These are phyloP conservation scores for Mesorhabditis sp. DNA, from an alignment of 2,888 invertebrate species.

Conservation along the genomic window DNA sequence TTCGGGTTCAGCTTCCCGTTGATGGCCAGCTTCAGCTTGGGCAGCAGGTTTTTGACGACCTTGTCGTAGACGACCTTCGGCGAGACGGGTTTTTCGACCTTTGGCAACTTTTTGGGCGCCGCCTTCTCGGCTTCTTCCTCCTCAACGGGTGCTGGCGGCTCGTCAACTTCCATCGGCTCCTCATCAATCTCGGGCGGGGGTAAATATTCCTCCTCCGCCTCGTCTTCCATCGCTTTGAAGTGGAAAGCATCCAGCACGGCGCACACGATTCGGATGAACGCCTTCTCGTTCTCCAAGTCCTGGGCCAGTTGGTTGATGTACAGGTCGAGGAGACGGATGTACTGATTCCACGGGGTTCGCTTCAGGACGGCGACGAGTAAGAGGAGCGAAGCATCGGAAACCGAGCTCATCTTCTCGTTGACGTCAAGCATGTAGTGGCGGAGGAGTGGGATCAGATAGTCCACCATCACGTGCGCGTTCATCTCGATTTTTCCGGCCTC, in stretches of 20 bases:
- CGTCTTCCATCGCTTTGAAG: slow-evolving; percentile 67
- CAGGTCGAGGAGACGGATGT: slow-evolving; percentile 75
- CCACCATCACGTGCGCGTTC: not conserved
- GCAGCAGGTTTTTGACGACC: slow-evolving; percentile 73
- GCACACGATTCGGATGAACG: slow-evolving; percentile 58
- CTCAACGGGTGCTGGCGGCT: slow-evolving; percentile 8
- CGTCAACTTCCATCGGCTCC: slow-evolving; percentile 12
- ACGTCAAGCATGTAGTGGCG: not conserved
- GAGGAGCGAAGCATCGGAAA: slow-evolving; percentile 71
- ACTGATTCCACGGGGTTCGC: slow-evolving; percentile 35
- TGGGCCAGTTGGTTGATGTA: slow-evolving; percentile 76
- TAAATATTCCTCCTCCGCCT: slow-evolving; percentile 8
- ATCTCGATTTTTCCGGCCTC: not conserved
- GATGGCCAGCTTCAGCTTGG: slow-evolving; percentile 75
- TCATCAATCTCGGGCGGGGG: slow-evolving; percentile 2
- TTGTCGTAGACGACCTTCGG: slow-evolving; percentile 69
- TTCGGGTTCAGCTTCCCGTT: slow-evolving; percentile 40
- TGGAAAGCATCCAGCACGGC: slow-evolving; percentile 84
- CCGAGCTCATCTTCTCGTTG: slow-evolving; percentile 1
- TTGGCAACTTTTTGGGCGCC: slow-evolving; percentile 18
- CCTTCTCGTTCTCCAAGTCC: slow-evolving; percentile 75
- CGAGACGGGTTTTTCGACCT: slow-evolving; percentile 15
- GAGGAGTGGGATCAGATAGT: not conserved
- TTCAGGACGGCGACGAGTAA: slow-evolving; percentile 28
- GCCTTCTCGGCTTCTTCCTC: slow-evolving; percentile 16